Evolutionary conservation across 2,888 invertebrate genomes (phyloP).

Genomic region (Xestia xanthographa): DNA sequence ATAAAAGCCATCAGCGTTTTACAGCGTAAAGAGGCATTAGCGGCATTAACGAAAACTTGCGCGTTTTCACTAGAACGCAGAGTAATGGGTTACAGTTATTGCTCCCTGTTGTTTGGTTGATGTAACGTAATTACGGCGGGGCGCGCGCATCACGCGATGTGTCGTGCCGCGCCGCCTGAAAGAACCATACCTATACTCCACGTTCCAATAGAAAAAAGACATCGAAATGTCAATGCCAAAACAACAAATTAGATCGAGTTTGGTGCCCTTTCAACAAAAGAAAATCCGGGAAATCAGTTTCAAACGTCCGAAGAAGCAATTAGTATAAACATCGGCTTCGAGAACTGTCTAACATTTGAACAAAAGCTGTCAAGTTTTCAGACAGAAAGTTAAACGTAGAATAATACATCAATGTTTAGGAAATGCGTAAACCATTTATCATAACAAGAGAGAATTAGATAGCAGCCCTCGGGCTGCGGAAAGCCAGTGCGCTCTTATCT

Average conservation of each 20-base stretch:
- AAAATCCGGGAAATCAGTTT: conserved; percentile 8
- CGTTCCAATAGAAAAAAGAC: conserved; percentile 16
- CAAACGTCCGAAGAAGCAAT: conserved; percentile 30
- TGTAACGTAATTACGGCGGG: conserved; percentile 77
- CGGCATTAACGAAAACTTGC: conserved; percentile 73
- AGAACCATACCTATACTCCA: conserved; percentile 23
- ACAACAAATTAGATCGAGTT: conserved; percentile 17
- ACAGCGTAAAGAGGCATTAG: conserved; percentile 68
- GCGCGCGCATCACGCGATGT: conserved; percentile 77
- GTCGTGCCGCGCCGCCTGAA: conserved; percentile 67
- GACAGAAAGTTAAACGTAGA: conserved; percentile 65
- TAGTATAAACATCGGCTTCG: conserved; percentile 38
- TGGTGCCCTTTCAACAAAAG: conserved; percentile 22
- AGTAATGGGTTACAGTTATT: conserved; percentile 79
- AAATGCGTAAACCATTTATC: conserved; percentile 72
- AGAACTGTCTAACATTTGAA: conserved; percentile 48
- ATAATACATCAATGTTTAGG: conserved; percentile 69
- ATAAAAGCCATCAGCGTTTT: conserved; percentile 63
- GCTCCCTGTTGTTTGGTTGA: conserved; percentile 77
- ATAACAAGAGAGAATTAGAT: conserved; percentile 72
- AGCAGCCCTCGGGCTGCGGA: conserved; percentile 66
- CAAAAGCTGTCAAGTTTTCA: conserved; percentile 56
- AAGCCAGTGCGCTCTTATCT: conserved; percentile 74
- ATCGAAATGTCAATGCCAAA: conserved; percentile 36
- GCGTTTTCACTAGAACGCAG: conserved; percentile 71